Base-by-base conservation (phyloP, 2,113 vertebrate genomes). In the Sinocyclocheilus anshuiensis region DNA sequence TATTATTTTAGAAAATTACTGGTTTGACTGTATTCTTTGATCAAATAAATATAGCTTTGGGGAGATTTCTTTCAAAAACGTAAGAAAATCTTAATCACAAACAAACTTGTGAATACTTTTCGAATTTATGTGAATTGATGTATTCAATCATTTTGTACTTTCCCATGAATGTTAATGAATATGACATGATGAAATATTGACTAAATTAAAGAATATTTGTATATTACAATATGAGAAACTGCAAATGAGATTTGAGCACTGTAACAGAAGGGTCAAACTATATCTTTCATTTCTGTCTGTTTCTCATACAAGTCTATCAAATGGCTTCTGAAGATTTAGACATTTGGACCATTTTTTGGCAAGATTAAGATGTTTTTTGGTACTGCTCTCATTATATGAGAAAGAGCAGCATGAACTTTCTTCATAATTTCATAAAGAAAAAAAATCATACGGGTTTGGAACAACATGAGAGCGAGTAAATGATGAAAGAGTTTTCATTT, bases 391-490 rank as follows among this genome's bases (percentile, higher is more conserved):
- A 42, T n/a, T 74, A n/a, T 72, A 72, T 74, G 15, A 74, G 39
- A 72, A 74, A 42, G 36, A 39, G 20, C 71, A 42, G 71, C 22
- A 4, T 42, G 71, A 42, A 74, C 11, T n/a, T 74, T 42, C 71
- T 42, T 74, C 36, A 42, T 74, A 74, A n/a, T 74, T 74, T 74
- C 20, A 74, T 74, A 42, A 42, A 74, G 20, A 74, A 42, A 74
- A 18, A 42, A 74, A n/a, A 74, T 72, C 33, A 72, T 11, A 39
- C 4, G 11, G 69, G n/a, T 76, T 76, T 76, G 45, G 45, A 77
- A 77, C 48, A 55, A 77, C 76, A 55, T 77, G 18, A 77, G 50
- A 77, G 76, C 26, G 8, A 77, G 76, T 77, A 55, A 77, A 77
- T 22, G 76, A 76, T 76, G 74, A 78, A 57, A 78, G 50, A 78